phyloP scores from a whole-genome alignment of 2,113 vertebrate genomes.

The Numenius arquata region DNA sequence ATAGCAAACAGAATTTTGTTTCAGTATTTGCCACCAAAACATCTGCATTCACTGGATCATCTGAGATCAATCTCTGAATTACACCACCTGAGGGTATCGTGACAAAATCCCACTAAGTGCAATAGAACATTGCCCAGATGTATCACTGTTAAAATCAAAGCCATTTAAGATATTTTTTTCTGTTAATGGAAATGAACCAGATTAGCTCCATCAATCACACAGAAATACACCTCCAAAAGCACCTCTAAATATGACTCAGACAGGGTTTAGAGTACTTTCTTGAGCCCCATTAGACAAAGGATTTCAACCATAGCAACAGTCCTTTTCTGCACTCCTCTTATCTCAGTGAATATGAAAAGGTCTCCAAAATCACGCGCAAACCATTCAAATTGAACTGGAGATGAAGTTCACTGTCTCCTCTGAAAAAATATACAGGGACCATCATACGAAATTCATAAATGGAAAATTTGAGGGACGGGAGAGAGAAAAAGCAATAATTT shows the following conservation, averaged over 20 bases:
- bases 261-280: neutral
- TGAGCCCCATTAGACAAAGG: neutral
- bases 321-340: neutral
- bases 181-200: neutral
- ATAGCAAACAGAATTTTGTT: neutral
- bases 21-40: neutral
- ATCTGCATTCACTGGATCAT: neutral
- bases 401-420: neutral
- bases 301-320: neutral
- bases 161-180: neutral
- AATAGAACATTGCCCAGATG: neutral
- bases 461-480: neutral
- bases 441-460: neutral
- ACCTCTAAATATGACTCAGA: neutral
- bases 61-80: neutral
- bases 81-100: neutral
- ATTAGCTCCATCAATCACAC: neutral
- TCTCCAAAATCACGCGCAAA: neutral
- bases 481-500: neutral
- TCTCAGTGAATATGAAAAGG: neutral
- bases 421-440: neutral
- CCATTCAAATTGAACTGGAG: neutral
- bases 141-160: neutral
- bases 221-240: neutral
- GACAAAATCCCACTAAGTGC: neutral